Evolutionary conservation across 2,113 vertebrate species (phyloP).

Genomic region (Mus spicilegus): DNA sequence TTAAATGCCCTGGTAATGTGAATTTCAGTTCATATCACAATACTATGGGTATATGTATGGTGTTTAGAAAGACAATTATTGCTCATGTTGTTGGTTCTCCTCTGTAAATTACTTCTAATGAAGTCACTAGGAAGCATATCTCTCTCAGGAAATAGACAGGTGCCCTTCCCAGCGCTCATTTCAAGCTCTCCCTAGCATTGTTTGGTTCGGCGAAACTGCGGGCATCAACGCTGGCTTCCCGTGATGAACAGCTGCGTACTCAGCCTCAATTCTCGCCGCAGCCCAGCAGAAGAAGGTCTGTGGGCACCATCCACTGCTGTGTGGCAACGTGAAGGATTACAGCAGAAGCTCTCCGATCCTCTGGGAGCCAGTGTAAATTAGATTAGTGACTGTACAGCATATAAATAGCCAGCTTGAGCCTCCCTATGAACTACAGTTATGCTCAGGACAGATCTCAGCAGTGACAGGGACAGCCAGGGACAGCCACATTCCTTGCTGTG

Average conservation of each 20-base stretch:
- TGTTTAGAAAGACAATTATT: conserved; percentile 57
- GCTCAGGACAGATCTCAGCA: conserved; percentile 24
- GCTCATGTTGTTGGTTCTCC: conserved; percentile 23
- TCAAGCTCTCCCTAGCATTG: conserved; percentile 34
- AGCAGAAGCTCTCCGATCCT: conserved; percentile 2
- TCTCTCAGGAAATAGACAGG: conserved; percentile 70
- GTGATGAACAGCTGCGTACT: conserved; percentile 26
- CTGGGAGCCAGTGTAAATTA: conserved; percentile 33
- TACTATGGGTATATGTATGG: not conserved
- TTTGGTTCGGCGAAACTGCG: conserved; percentile 60
- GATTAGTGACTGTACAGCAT: not conserved
- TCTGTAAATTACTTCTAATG: conserved; percentile 60
- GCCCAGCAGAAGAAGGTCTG: conserved; percentile 12
- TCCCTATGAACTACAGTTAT: conserved; percentile 31
- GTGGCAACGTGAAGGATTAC: conserved; percentile 35
- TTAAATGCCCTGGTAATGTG: conserved; percentile 28
- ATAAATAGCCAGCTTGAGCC: conserved; percentile 50
- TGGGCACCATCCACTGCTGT: conserved; percentile 9
- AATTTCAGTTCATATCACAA: not conserved
- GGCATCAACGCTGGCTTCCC: conserved; percentile 60
- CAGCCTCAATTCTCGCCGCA: not conserved
- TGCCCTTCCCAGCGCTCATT: conserved; percentile 69
- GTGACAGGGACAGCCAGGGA: not conserved
- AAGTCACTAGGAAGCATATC: conserved; percentile 59
- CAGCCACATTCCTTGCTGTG: not conserved